These are phyloP conservation scores for Scotopteryx bipunctaria DNA, from an alignment of 2,888 invertebrate genomes.

Conservation along the genomic window DNA sequence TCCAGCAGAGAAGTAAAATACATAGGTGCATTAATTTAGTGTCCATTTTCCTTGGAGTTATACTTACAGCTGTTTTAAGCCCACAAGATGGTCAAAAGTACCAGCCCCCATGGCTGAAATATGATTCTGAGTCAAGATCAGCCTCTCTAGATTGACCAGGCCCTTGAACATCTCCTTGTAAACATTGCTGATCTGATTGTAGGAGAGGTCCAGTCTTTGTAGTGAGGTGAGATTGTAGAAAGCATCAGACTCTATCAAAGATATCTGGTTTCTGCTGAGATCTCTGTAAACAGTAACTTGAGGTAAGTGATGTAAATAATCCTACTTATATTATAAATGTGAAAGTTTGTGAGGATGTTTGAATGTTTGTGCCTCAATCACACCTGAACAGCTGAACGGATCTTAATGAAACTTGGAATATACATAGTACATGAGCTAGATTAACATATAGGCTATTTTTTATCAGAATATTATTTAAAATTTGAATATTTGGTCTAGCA, in stretches of 20 bases:
- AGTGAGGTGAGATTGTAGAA: slow-evolving; percentile 89
- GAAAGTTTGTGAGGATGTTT: too few species aligned
- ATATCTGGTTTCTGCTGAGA: slow-evolving; percentile 91
- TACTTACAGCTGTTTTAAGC: slow-evolving; percentile 89
- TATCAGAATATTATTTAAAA: too few species aligned
- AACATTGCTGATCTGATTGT: slow-evolving; percentile 87
- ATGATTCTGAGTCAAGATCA: slow-evolving; percentile 89
- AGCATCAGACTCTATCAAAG: slow-evolving; percentile 87
- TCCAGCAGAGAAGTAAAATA: too few species aligned
- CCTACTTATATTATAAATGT: too few species aligned
- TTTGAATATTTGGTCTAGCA: too few species aligned
- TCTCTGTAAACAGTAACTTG: slow-evolving; percentile 82
- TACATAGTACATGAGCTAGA: too few species aligned
- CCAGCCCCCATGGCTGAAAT: slow-evolving; percentile 87
- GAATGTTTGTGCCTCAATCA: too few species aligned
- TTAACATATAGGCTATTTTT: too few species aligned
- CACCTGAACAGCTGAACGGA: too few species aligned
- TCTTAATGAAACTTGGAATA: too few species aligned
- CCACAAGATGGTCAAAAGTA: slow-evolving; percentile 87
- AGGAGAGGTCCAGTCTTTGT: slow-evolving; percentile 87
- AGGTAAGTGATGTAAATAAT: too few species aligned
- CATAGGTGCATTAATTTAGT: too few species aligned
- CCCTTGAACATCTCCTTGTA: slow-evolving; percentile 88
- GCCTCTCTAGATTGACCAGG: slow-evolving; percentile 85
- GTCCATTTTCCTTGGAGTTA: not conserved